Evolutionary conservation across 2,888 invertebrate species (phyloP).

Genomic region (Caenorhabditis sp.): DNA sequence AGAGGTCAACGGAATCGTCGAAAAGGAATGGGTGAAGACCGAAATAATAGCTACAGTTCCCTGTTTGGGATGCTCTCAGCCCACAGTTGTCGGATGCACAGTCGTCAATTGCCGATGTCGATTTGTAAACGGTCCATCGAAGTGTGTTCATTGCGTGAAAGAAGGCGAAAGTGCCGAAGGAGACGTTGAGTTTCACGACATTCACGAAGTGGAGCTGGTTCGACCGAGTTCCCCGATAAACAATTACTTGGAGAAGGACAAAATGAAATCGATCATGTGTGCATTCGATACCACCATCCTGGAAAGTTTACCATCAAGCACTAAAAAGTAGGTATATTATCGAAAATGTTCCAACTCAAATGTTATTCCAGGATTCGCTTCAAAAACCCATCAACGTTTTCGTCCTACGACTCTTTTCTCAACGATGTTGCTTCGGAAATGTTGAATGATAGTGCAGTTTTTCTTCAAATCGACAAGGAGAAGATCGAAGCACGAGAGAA

Average conservation of each 20-base stretch:
- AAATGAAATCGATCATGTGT: constrained; percentile 44
- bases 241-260: constrained; percentile 53
- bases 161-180: constrained; percentile 28
- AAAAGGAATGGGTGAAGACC: constrained; percentile 8
- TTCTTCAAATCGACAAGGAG: constrained; percentile 66
- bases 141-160: constrained; percentile 53
- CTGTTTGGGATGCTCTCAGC: constrained; percentile 57
- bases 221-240: constrained; percentile 26
- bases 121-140: constrained; percentile 23
- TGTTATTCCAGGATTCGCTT: constrained; percentile 53
- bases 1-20: constrained; percentile 20
- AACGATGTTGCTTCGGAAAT: constrained; percentile 58
- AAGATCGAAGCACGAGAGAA: background rate
- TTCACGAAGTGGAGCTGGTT: constrained; percentile 3
- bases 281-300: constrained; percentile 36
- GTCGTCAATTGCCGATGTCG: constrained; percentile 71
- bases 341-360: background rate
- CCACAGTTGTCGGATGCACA: constrained; percentile 69
- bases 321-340: constrained; percentile 33
- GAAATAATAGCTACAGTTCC: background rate
- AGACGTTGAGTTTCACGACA: constrained; percentile 68
- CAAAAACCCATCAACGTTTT: constrained; percentile 39
- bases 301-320: background rate
- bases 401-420: constrained; percentile 52
- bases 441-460: constrained; percentile 63